Evolutionary conservation across 2,113 vertebrate species (phyloP).

Genomic region (Anoura caudifer): DNA sequence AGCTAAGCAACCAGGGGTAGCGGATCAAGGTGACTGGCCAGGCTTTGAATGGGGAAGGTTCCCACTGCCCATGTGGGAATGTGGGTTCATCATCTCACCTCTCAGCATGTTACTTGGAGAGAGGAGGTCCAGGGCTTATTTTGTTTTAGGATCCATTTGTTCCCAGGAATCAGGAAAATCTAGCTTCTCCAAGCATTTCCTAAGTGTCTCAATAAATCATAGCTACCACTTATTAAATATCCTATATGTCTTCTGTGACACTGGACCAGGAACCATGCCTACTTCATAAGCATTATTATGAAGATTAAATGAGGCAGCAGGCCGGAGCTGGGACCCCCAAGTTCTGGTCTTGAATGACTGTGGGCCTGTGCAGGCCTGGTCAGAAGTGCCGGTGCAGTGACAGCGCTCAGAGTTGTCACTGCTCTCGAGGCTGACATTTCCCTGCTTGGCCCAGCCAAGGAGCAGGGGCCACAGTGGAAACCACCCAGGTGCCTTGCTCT

Average conservation of each 20-base stretch:
- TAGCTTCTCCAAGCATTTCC: neutral
- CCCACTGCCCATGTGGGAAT: neutral
- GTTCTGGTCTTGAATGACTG: neutral
- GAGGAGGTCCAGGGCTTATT: neutral
- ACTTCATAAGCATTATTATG: neutral
- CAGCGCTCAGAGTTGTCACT: neutral
- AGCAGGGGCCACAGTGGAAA: neutral
- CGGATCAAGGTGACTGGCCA: neutral
- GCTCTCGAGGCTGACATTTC: neutral
- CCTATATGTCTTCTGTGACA: neutral
- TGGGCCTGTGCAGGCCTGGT: neutral
- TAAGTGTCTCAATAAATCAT: neutral
- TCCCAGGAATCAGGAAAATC: neutral
- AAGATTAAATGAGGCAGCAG: neutral
- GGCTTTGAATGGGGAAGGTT: neutral
- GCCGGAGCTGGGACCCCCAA: neutral
- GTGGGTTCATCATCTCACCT: neutral
- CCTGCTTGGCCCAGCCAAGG: neutral
- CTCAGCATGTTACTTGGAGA: neutral
- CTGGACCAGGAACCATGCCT: neutral
- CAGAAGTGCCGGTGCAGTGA: neutral
- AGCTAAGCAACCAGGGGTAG: neutral
- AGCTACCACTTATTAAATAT: neutral
- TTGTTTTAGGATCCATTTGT: neutral
- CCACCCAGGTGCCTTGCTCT: neutral